Percentiles rank a stretch among this genome's conserved stretches.
These are phyloP conservation scores for Podargus strigoides DNA, from an alignment of 2,797 vertebrate genomes.

Conservation along the genomic window DNA sequence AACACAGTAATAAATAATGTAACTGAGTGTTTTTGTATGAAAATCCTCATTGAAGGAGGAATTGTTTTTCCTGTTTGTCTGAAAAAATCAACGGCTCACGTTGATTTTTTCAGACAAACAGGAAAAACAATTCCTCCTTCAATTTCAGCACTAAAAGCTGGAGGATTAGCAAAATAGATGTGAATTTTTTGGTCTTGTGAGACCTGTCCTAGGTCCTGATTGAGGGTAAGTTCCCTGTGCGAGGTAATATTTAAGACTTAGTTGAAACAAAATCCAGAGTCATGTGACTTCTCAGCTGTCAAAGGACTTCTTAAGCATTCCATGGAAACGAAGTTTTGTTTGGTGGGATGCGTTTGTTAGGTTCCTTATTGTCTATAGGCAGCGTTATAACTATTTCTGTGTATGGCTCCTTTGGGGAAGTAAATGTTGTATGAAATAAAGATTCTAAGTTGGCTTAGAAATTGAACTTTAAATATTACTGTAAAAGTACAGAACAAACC, in stretches of 20 bases:
- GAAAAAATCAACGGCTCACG: not conserved
- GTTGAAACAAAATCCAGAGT: not conserved
- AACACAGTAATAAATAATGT: not conserved
- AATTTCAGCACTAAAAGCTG: not conserved
- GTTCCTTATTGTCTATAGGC: not conserved
- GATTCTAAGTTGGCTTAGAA: not conserved
- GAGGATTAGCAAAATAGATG: not conserved
- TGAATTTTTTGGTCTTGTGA: not conserved
- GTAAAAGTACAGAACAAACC: not conserved
- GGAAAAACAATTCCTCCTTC: not conserved
- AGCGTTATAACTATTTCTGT: not conserved
- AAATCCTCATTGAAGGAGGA: not conserved
- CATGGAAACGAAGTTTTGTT: not conserved
- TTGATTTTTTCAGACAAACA: not conserved
- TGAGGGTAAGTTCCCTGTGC: not conserved
- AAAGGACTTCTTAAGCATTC: not conserved
- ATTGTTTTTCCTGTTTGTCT: not conserved
- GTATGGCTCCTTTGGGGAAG: not conserved
- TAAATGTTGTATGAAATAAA: not conserved
- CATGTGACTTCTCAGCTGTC: not conserved
- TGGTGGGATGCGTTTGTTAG: not conserved
- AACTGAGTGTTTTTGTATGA: not conserved
- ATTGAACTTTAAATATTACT: not conserved
- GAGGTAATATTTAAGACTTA: not conserved
- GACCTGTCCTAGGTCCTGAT: slow-evolving; percentile 49